A percentile compares a stretch with the other conserved stretches of the same genome.
phyloP scores from a whole-genome alignment of 1,140 invertebrate species.

The Leptinotarsa defecta region DNA sequence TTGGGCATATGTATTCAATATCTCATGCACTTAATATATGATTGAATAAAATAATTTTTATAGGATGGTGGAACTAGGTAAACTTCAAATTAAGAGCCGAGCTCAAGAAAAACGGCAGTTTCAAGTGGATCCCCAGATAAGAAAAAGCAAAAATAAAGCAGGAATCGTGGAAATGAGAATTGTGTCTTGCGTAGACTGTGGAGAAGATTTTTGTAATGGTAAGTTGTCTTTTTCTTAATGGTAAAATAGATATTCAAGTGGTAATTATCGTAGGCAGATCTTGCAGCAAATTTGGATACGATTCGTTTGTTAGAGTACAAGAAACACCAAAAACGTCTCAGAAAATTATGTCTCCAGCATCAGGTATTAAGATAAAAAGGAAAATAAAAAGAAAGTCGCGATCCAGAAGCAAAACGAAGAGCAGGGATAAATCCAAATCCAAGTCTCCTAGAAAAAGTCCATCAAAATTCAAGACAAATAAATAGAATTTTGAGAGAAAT shows the following conservation, averaged over 20 bases:
- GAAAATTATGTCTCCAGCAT: slow-evolving; percentile 39
- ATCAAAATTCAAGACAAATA: slow-evolving; percentile 30
- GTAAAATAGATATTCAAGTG: no score
- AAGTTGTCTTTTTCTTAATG: slow-evolving; percentile 38
- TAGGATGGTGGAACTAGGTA: slow-evolving; percentile 79
- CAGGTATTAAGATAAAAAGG: slow-evolving; percentile 38
- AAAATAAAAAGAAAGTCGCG: slow-evolving; percentile 43
- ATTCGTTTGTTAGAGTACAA: slow-evolving; percentile 57
- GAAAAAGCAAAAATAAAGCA: slow-evolving; percentile 76
- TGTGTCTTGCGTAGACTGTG: slow-evolving; percentile 76
- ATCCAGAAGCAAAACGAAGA: slow-evolving; percentile 43
- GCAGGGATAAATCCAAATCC: slow-evolving; percentile 36
- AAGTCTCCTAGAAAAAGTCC: slow-evolving; percentile 42
- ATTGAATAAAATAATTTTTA: slow-evolving; percentile 27
- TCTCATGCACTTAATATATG: no score
- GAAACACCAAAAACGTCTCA: slow-evolving; percentile 41
- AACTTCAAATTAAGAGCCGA: slow-evolving; percentile 72
- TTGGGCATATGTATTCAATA: background rate
- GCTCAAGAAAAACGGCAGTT: slow-evolving; percentile 68
- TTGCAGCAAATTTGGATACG: slow-evolving; percentile 60
- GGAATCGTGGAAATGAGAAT: slow-evolving; percentile 77
- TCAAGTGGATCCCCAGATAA: slow-evolving; percentile 65
- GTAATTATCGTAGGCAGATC: slow-evolving; percentile 50
- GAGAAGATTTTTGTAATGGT: slow-evolving; percentile 83
- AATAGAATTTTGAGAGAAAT: background rate